A percentile compares a stretch with the other conserved stretches of the same genome.
phyloP scores from a whole-genome alignment of 2,113 vertebrate species.

The Odobenus rosmarus region DNA sequence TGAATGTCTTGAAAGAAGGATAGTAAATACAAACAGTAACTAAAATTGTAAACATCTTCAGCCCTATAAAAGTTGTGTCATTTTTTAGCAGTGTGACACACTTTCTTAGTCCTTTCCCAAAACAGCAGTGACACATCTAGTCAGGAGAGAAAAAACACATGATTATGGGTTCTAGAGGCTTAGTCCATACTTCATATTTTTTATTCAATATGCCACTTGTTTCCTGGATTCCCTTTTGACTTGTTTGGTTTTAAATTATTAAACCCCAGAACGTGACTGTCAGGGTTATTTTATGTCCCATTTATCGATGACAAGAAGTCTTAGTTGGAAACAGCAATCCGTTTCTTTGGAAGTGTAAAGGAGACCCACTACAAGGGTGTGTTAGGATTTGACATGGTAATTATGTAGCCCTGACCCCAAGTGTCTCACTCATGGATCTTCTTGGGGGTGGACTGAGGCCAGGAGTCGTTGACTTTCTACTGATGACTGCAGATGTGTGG shows the following conservation, averaged over 20 bases:
- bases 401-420: background rate
- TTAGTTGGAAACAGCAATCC: background rate
- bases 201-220: conserved; percentile 38
- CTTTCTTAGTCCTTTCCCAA: conserved; percentile 26
- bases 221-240: background rate
- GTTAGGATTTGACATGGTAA: background rate
- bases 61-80: background rate
- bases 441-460: background rate
- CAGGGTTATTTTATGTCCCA: conserved; percentile 18
- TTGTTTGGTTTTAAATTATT: conserved; percentile 27
- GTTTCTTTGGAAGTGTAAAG: conserved; percentile 7
- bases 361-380: background rate
- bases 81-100: background rate
- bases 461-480: background rate
- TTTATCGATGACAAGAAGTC: conserved; percentile 5
- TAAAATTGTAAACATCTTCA: conserved; percentile 39
- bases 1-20: conserved; percentile 33
- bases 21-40: conserved; percentile 38
- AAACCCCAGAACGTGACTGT: conserved; percentile 21
- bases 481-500: background rate
- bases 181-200: conserved; percentile 1
- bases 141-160: conserved; percentile 16
- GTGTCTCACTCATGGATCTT: background rate
- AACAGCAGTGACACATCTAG: background rate
- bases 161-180: background rate